These are phyloP conservation scores for Anastrepha ludens DNA, from an alignment of 1,140 invertebrate genomes.

Conservation along the genomic window DNA sequence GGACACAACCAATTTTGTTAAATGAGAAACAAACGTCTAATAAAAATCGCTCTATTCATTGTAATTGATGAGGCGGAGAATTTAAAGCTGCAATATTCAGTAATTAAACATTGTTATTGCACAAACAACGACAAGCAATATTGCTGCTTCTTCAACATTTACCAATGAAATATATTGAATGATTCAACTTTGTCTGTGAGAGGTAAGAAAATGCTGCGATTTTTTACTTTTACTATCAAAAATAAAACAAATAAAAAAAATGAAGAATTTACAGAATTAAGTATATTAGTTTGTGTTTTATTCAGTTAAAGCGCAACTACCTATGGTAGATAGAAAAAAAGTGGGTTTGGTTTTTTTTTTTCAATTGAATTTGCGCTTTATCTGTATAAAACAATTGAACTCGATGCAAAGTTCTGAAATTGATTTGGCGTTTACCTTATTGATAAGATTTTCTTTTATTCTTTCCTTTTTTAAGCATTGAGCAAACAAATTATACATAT, in stretches of 20 bases:
- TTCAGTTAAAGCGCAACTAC: neutral
- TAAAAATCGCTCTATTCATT: neutral
- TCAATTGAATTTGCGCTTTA: neutral
- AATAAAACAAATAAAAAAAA: neutral
- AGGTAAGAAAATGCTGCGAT: conserved; percentile 40
- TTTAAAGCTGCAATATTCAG: conserved; percentile 20
- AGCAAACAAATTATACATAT: neutral
- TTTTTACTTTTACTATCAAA: neutral
- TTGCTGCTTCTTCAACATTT: conserved; percentile 39
- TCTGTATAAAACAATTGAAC: neutral
- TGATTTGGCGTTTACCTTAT: neutral
- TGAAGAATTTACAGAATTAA: neutral
- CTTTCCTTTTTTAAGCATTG: neutral
- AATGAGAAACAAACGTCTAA: neutral
- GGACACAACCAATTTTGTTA: conserved; percentile 29
- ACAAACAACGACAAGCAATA: conserved; percentile 29
- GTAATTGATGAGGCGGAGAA: neutral
- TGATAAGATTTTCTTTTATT: neutral
- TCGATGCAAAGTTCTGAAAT: neutral
- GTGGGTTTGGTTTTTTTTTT: conserved; percentile 1
- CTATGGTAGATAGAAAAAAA: neutral
- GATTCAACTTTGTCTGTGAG: conserved; percentile 29
- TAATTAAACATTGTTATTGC: neutral
- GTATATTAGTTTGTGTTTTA: neutral
- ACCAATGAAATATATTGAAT: conserved; percentile 32